These are phyloP conservation scores for Synanthedon vespiformis DNA, from an alignment of 2,888 invertebrate species.

Conservation along the genomic window DNA sequence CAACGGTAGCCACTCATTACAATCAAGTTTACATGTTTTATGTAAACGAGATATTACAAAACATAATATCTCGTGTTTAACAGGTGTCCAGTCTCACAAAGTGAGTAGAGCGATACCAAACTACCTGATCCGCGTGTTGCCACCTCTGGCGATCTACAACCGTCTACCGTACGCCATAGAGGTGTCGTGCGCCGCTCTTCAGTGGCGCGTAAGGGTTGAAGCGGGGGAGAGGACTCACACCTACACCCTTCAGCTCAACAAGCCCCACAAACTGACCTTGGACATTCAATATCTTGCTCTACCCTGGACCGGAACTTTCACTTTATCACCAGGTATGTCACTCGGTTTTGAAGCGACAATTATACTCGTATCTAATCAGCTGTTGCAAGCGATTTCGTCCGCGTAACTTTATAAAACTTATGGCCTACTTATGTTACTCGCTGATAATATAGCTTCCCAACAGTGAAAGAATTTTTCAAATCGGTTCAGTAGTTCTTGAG, in stretches of 20 bases:
- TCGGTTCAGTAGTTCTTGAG: not conserved
- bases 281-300: constrained; percentile 74
- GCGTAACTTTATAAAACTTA: too few relatives aligned
- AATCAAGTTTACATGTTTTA: too few relatives aligned
- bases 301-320: constrained; percentile 79
- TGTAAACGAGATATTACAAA: too few relatives aligned
- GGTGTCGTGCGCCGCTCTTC: constrained; percentile 15
- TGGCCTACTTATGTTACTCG: too few relatives aligned
- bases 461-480: too few relatives aligned
- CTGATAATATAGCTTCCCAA: too few relatives aligned
- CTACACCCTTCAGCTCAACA: constrained; percentile 74
- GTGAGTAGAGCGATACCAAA: constrained; percentile 74
- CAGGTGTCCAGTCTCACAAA: constrained; percentile 49
- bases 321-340: constrained; percentile 68
- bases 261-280: constrained; percentile 61
- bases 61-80: too few relatives aligned
- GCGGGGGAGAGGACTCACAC: constrained; percentile 79
- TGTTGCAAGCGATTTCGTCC: too few relatives aligned
- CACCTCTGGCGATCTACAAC: constrained; percentile 81
- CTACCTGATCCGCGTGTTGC: constrained; percentile 77
- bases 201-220: constrained; percentile 69
- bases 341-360: too few relatives aligned
- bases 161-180: constrained; percentile 80
- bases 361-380: not conserved
- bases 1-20: too few relatives aligned